These are phyloP conservation scores for Drosophila fulvimacula DNA, from an alignment of 2,888 invertebrate species.

Conservation along the genomic window DNA sequence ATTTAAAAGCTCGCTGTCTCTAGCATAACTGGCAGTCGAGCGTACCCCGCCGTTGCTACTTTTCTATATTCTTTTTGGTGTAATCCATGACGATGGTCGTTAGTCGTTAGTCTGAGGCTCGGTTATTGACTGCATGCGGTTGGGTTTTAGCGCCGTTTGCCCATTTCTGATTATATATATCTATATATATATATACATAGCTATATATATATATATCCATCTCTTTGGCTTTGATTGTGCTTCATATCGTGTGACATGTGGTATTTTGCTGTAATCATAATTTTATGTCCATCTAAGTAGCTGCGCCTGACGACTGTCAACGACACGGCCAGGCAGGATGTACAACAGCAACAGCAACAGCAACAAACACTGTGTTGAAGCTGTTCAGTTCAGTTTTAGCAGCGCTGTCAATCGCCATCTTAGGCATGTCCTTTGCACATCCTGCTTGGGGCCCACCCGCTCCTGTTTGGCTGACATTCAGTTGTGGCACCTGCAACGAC, in stretches of 20 bases:
- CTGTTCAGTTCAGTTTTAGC: slow-evolving; percentile 30
- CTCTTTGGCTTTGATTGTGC: slow-evolving; percentile 4
- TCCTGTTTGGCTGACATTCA: background rate
- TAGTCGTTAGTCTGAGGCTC: slow-evolving; percentile 62
- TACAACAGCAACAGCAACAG: background rate
- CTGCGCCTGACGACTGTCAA: slow-evolving; percentile 75
- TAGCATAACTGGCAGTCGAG: slow-evolving; percentile 3
- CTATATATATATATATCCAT: background rate
- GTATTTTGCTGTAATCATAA: slow-evolving; percentile 79
- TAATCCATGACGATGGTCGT: slow-evolving; percentile 63
- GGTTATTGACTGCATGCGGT: slow-evolving; percentile 61
- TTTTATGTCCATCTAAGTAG: slow-evolving; percentile 81
- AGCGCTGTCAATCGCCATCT: slow-evolving; percentile 51
- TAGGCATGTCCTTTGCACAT: slow-evolving; percentile 41
- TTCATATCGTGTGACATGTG: slow-evolving; percentile 61
- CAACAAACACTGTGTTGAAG: background rate
- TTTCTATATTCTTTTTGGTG: slow-evolving; percentile 17
- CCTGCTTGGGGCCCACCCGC: background rate
- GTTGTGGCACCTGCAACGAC: slow-evolving; percentile 17
- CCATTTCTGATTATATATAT: background rate
- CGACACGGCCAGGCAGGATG: slow-evolving; percentile 38
- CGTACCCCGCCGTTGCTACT: background rate
- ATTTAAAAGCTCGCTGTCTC: too few species aligned
- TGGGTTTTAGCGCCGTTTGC: slow-evolving; percentile 11
- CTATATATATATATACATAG: background rate